A percentile compares a stretch with the other conserved stretches of the same genome.
Conservation (phyloP, 2,888 invertebrate species). For the Listrodromus nycthemerus region DNA sequence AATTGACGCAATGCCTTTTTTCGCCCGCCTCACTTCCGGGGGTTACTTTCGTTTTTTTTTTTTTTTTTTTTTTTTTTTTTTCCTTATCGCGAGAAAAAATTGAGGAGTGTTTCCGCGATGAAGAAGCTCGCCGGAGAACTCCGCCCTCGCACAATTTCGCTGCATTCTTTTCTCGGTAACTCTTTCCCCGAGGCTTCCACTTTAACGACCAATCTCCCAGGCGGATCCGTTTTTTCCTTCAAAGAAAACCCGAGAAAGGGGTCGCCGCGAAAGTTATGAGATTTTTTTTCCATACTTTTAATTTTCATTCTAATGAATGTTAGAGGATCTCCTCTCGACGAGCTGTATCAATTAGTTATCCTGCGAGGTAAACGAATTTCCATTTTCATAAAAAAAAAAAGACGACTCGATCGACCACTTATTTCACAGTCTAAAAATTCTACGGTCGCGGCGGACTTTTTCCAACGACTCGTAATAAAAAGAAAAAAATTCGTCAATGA, state of each 20-base stretch:
- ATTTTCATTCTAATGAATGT: conserved; percentile 64
- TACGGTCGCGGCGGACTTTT: not conserved
- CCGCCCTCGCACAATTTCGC: conserved; percentile 36
- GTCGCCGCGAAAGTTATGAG: conserved; percentile 49
- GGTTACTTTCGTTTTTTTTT: conserved; percentile 81
- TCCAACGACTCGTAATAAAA: not conserved
- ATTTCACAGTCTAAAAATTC: not conserved
- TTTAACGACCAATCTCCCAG: conserved; percentile 63
- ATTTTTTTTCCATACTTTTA: conserved; percentile 56
- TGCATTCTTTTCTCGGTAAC: conserved; percentile 50
- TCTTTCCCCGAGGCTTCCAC: conserved; percentile 44
- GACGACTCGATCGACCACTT: not conserved
- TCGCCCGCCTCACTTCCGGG: conserved; percentile 71
- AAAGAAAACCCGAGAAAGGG: conserved; percentile 53
- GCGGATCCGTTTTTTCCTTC: conserved; percentile 41
- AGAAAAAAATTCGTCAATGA: conserved; percentile 3
- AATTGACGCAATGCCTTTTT: conserved; percentile 65
- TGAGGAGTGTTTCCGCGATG: not conserved
- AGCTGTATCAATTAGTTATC: conserved; percentile 58
- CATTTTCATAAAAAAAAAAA: conserved; percentile 4
- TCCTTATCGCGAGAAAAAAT: conserved; percentile 67
- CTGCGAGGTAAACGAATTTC: conserved; percentile 3
- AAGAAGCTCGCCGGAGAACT: not conserved
- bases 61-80: conserved; percentile 81
- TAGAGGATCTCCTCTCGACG: conserved; percentile 45